Evolutionary conservation across 2,888 invertebrate genomes (phyloP).

Genomic region (Helleia helle): DNA sequence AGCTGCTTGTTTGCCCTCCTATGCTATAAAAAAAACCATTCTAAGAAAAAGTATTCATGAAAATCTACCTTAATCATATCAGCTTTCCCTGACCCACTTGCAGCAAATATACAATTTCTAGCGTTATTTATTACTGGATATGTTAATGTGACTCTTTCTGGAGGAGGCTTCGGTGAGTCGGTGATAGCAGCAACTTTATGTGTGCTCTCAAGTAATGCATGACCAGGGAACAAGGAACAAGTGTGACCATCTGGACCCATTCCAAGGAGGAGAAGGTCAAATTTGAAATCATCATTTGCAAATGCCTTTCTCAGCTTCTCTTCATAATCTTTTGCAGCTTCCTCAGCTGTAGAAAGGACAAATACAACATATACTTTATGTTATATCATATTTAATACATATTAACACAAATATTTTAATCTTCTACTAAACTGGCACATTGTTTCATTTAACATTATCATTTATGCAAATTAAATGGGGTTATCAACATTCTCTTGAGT

Average conservation of each 20-base stretch:
- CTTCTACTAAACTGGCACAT: too few species aligned
- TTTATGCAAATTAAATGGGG: too few species aligned
- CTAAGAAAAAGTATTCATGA: too few species aligned
- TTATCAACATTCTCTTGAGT: too few species aligned
- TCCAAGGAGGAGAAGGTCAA: conserved; percentile 93
- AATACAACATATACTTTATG: too few species aligned
- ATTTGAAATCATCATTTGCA: conserved; percentile 66
- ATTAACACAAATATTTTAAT: too few species aligned
- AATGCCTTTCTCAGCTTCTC: conserved; percentile 78
- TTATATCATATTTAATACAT: too few species aligned
- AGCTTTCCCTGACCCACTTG: conserved; percentile 89
- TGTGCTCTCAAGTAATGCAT: conserved; percentile 76
- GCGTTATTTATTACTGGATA: conserved; percentile 92
- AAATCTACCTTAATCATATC: conserved; percentile 85
- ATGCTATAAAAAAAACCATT: too few species aligned
- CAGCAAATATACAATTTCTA: conserved; percentile 86
- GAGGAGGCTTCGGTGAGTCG: conserved; percentile 98
- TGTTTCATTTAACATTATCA: too few species aligned
- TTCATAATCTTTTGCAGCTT: conserved; percentile 84
- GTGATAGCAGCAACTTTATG: conserved; percentile 86
- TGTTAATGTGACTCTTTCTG: conserved; percentile 91
- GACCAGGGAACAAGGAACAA: conserved; percentile 95
- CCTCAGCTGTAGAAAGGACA: conserved; percentile 73
- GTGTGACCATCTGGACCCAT: conserved; percentile 99
- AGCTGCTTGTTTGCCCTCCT: too few species aligned